A percentile compares a stretch with the other conserved stretches of the same genome.
These are phyloP conservation scores for Myioborus miniatus DNA, from an alignment of 2,797 vertebrate genomes.

Conservation along the genomic window DNA sequence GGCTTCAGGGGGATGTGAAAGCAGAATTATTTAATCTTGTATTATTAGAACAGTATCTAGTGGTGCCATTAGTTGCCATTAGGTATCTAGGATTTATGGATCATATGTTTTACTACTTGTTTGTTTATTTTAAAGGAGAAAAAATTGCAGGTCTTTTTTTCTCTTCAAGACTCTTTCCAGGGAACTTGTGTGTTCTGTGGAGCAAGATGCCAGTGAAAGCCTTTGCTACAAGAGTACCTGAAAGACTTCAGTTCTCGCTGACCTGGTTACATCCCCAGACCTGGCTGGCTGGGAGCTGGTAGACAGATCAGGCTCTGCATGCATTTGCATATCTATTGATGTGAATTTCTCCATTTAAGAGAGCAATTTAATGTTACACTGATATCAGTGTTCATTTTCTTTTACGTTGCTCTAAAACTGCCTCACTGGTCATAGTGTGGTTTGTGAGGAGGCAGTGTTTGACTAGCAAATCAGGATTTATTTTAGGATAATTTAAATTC, in stretches of 20 bases:
- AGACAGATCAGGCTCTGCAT: neutral
- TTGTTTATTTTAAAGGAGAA: neutral
- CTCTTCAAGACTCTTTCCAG: neutral
- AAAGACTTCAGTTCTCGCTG: neutral
- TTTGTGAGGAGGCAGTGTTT: neutral
- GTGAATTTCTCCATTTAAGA: neutral
- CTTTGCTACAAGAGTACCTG: neutral
- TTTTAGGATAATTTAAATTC: slow-evolving; percentile 39
- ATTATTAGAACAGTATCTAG: neutral
- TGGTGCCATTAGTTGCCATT: neutral
- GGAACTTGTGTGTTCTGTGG: neutral
- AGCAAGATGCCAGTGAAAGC: neutral
- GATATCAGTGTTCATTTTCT: neutral
- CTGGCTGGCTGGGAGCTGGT: neutral
- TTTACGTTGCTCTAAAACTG: neutral
- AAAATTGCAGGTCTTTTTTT: neutral
- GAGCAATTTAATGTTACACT: neutral
- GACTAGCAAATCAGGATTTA: neutral
- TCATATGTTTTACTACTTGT: neutral
- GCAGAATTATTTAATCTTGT: neutral
- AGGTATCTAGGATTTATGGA: neutral
- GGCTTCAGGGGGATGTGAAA: neutral
- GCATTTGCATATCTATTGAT: neutral
- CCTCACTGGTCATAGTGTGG: neutral
- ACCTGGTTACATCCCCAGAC: neutral